These are phyloP conservation scores for Steinernema khuongi DNA, from an alignment of 1,140 invertebrate species.

Conservation along the genomic window DNA sequence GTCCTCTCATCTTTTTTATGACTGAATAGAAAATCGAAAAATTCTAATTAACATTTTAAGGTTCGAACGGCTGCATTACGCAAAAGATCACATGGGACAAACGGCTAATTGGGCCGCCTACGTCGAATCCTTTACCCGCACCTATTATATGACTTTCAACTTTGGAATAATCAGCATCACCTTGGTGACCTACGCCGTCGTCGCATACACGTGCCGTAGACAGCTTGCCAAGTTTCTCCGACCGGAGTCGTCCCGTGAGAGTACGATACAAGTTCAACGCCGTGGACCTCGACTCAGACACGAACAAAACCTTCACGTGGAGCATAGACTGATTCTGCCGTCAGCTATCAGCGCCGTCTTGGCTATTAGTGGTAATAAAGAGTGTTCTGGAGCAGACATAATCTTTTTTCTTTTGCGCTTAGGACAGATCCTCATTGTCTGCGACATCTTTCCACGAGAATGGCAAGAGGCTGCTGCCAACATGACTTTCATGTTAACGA, in stretches of 20 bases:
- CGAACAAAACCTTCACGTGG: background rate
- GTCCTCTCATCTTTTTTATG: too few relatives aligned
- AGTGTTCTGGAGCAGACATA: too few relatives aligned
- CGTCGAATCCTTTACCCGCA: background rate
- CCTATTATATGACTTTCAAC: slow-evolving; percentile 2
- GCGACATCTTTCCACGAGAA: background rate
- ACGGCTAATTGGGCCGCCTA: slow-evolving; percentile 1
- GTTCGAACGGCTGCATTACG: background rate
- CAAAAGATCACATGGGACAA: background rate
- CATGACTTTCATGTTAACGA: background rate
- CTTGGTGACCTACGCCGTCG: background rate
- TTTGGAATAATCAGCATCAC: background rate
- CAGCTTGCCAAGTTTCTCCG: background rate
- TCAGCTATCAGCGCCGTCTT: background rate
- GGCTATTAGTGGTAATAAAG: background rate
- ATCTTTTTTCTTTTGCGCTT: too few relatives aligned
- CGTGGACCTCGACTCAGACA: background rate
- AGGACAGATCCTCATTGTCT: background rate
- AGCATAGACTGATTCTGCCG: background rate
- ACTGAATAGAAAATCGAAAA: too few relatives aligned
- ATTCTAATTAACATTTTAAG: background rate
- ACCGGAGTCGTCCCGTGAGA: too few relatives aligned
- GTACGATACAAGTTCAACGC: background rate
- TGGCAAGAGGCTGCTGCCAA: background rate
- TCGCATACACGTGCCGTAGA: background rate